Conservation (phyloP, 2,113 vertebrate species). For the Phainopepla nitens region DNA sequence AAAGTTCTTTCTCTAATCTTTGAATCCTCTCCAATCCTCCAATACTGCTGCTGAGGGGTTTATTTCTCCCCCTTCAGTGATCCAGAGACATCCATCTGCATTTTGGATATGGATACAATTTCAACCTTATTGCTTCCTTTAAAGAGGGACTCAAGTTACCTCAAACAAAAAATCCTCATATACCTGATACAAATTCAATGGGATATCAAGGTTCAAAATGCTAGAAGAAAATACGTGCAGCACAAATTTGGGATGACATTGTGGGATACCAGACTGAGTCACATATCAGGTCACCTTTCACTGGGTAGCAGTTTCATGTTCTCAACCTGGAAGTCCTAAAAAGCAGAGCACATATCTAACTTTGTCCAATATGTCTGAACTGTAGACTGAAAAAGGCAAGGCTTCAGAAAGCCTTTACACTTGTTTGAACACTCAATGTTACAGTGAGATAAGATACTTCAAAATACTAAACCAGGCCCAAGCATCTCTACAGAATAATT, state of each 20-base stretch:
- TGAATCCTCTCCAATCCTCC: not conserved
- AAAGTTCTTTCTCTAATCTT: not conserved
- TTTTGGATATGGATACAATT: not conserved
- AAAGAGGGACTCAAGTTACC: not conserved
- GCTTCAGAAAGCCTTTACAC: not conserved
- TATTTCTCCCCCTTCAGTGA: not conserved
- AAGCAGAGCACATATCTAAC: accelerated
- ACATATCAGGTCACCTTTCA: not conserved
- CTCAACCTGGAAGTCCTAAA: not conserved
- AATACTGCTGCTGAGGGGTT: not conserved
- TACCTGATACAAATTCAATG: not conserved
- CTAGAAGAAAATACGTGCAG: not conserved
- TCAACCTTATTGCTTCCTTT: not conserved
- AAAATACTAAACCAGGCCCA: not conserved
- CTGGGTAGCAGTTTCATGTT: not conserved
- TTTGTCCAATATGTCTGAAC: not conserved
- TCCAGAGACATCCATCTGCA: not conserved
- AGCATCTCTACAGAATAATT: not conserved
- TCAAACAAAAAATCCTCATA: not conserved
- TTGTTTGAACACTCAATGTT: not conserved
- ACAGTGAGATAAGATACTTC: not conserved
- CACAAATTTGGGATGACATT: not conserved
- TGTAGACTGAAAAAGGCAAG: not conserved
- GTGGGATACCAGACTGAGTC: not conserved
- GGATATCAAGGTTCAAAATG: not conserved